These are phyloP conservation scores for Macrosoma leucophasiata DNA, from an alignment of 2,888 invertebrate genomes.

Conservation along the genomic window DNA sequence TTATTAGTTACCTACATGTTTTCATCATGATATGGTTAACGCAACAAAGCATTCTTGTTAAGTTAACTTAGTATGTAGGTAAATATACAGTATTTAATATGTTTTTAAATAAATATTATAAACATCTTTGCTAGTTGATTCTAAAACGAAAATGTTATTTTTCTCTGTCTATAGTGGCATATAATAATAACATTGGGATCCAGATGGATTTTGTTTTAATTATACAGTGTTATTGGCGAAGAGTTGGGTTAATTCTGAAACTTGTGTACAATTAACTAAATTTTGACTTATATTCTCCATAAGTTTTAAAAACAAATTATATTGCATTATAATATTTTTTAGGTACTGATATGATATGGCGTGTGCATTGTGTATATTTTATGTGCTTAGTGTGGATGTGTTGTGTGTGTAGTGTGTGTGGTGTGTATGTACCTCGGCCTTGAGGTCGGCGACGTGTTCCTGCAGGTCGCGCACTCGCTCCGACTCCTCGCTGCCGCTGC, in stretches of 20 bases:
- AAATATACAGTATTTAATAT: not conserved
- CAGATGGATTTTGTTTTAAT: too few relatives aligned
- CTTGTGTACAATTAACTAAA: not conserved
- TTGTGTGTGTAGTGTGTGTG: not conserved
- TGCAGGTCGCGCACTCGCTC: constrained; percentile 92
- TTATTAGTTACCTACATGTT: too few relatives aligned
- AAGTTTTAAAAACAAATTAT: constrained; percentile 1
- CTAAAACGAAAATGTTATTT: too few relatives aligned
- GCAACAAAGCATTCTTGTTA: not conserved
- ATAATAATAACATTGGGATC: too few relatives aligned
- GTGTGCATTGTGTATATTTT: not conserved
- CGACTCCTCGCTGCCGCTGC: constrained; percentile 88
- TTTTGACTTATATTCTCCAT: not conserved
- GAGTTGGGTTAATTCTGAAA: not conserved
- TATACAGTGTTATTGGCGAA: too few relatives aligned
- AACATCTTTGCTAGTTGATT: too few relatives aligned
- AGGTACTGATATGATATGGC: not conserved
- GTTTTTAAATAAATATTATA: not conserved
- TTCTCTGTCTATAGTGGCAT: too few relatives aligned
- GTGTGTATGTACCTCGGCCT: constrained; percentile 84
- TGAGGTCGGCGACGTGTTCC: constrained; percentile 93
- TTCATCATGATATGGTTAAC: too few relatives aligned
- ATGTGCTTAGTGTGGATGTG: not conserved
- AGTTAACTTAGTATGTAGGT: not conserved
- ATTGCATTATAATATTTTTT: not conserved